These are phyloP conservation scores for Diorhabda elongata DNA, from an alignment of 1,140 invertebrate genomes.

Conservation along the genomic window DNA sequence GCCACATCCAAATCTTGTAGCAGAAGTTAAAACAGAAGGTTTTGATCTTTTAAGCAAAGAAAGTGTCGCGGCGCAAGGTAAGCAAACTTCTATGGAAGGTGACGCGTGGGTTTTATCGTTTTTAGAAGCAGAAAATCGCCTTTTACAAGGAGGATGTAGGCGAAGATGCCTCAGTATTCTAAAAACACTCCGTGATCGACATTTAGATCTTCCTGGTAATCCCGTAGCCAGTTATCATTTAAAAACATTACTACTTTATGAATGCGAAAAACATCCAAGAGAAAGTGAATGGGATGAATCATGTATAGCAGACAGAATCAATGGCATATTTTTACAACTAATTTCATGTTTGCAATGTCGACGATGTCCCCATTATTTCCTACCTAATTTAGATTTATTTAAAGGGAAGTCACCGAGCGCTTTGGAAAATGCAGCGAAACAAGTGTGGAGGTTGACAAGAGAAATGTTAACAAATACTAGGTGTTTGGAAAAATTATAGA, in stretches of 20 bases:
- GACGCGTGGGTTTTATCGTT: conserved; percentile 93
- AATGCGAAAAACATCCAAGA: conserved; percentile 91
- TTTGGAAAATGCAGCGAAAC: conserved; percentile 86
- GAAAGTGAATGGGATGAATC: conserved; percentile 91
- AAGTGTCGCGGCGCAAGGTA: conserved; percentile 71
- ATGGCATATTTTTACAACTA: conserved; percentile 92
- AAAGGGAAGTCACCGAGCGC: conserved; percentile 82
- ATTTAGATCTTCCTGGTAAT: conserved; percentile 82
- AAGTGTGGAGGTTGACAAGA: conserved; percentile 84
- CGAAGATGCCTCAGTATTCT: conserved; percentile 79
- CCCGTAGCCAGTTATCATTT: conserved; percentile 85
- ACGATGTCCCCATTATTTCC: conserved; percentile 87
- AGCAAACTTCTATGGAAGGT: conserved; percentile 89
- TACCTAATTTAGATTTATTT: conserved; percentile 83
- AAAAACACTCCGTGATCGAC: conserved; percentile 84
- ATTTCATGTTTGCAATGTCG: conserved; percentile 93
- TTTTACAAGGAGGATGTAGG: conserved; percentile 74
- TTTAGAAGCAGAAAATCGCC: conserved; percentile 79
- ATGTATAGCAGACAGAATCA: conserved; percentile 84
- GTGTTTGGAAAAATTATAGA: conserved; percentile 81
- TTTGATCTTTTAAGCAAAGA: conserved; percentile 91
- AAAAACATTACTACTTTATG: conserved; percentile 86
- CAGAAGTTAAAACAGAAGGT: conserved; percentile 90
- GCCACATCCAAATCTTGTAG: conserved; percentile 85
- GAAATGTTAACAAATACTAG: conserved; percentile 85